Percentiles rank a stretch among this genome's conserved stretches.
phyloP scores from a whole-genome alignment of 1,140 invertebrate genomes.

The Drosophila insularis region DNA sequence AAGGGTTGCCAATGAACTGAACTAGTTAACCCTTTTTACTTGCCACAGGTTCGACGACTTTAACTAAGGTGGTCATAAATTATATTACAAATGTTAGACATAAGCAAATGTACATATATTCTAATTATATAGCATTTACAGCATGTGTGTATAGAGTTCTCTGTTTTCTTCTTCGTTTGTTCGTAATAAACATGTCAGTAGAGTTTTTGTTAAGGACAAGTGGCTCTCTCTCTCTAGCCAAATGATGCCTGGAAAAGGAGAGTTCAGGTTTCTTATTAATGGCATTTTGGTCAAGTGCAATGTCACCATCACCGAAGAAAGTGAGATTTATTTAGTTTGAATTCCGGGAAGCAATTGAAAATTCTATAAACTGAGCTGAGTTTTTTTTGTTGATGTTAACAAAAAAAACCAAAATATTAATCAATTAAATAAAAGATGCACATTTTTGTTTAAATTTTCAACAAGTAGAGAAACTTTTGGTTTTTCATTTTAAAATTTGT shows the following conservation, averaged over 20 bases:
- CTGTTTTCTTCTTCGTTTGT: neutral
- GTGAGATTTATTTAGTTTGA: neutral
- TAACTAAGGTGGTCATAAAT: conserved; percentile 40
- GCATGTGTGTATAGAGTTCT: neutral
- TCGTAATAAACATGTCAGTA: conserved; percentile 15
- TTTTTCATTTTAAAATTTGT: neutral
- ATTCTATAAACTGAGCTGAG: neutral
- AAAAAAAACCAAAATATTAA: too few relatives aligned
- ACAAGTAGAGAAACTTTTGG: too few relatives aligned
- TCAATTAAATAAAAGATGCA: too few relatives aligned
- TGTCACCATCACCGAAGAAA: neutral
- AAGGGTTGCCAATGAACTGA: conserved; percentile 23
- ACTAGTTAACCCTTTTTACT: conserved; percentile 55
- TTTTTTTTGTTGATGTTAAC: neutral
- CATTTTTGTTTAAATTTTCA: too few relatives aligned
- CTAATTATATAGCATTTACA: neutral
- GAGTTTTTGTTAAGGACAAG: conserved; percentile 18
- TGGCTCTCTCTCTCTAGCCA: conserved; percentile 15
- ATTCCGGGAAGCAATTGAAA: neutral
- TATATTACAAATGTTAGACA: conserved; percentile 17
- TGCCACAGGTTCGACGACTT: conserved; percentile 12
- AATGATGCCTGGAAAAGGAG: neutral
- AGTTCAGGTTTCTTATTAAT: conserved; percentile 45
- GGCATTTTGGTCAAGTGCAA: conserved; percentile 33
- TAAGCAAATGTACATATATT: conserved; percentile 14